Evolutionary conservation across 2,797 vertebrate species (phyloP), one percentile per base, ranked within the genome.

Genomic region (Todus mexicanus): DNA sequence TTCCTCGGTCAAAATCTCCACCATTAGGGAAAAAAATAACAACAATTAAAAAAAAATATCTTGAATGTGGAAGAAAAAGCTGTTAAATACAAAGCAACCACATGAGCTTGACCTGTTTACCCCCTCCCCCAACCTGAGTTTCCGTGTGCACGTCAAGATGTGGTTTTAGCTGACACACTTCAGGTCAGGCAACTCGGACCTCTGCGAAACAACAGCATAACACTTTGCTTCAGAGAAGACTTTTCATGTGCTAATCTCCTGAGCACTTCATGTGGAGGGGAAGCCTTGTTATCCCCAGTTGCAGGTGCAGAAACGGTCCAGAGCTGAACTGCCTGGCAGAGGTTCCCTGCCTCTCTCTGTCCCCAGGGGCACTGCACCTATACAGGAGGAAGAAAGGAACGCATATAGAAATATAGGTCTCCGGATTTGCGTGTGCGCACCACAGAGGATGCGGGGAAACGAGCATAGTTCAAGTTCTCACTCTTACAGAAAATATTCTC

Each of bases 161-260:
- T 31, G 60, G 79, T 83, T 93, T 85, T 43, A 92, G 54, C 27
- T 73, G 68, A 74, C 50, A 84, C 25, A 13, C 48, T 37, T 50
- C 23, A 53, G 90, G 90, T 88, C 87, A 92, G 27, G 53, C 60
- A 59, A 72, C 31, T 74, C 0, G 0, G 26, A 63, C 43, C 48
- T 75, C 57, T 29, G 25, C 3, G 15, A 72, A 88, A 93, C 87
- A 92, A 54, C 40, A 76, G 63, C 31, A 17, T 27, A 77, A 40
- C n/a, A 60, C 56, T 78, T 66, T 1, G 17, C 50, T 92, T 85
- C 35, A 69, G 60, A 91, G 35, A 37, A 31, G 50, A 71, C 61
- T 85, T 83, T 91, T 90, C 89, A 94, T 37, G 27, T 88, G 92
- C 76, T 93, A 77, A 90, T 90, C 65, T 85, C 84, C 31, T 18